Evolutionary conservation across 2,797 vertebrate genomes (phyloP).

Genomic region (Holocentrus rufus): DNA sequence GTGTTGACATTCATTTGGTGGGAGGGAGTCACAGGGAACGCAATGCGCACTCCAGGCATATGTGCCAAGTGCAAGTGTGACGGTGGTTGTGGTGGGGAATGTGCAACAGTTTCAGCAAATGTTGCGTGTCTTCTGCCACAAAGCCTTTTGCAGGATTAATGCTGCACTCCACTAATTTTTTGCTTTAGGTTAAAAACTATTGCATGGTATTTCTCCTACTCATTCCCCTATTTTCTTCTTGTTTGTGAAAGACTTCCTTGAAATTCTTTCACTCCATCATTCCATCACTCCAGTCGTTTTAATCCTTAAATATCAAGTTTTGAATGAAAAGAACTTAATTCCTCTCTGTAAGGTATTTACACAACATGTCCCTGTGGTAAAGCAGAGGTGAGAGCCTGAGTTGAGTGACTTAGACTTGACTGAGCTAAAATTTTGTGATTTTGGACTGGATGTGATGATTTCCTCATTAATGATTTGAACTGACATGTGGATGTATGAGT

Average conservation of each 20-base stretch:
- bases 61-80: neutral
- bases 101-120: neutral
- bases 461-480: no score
- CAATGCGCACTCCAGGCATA: slow-evolving; percentile 15
- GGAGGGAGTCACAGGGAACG: neutral
- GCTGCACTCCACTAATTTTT: neutral
- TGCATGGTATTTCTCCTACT: neutral
- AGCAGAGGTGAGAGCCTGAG: no score
- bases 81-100: slow-evolving; percentile 4
- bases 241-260: neutral
- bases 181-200: slow-evolving; percentile 2
- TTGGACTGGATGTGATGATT: no score
- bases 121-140: neutral
- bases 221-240: neutral
- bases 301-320: neutral
- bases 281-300: neutral
- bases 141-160: slow-evolving; percentile 4
- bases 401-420: no score
- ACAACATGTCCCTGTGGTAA: no score
- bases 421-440: no score
- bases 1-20: slow-evolving; percentile 40
- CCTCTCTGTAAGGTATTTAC: no score
- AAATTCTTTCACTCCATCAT: neutral
- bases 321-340: neutral
- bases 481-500: no score